Base-by-base conservation (phyloP, 2,797 vertebrate species). In the Poeciliopsis paucimaculata region DNA sequence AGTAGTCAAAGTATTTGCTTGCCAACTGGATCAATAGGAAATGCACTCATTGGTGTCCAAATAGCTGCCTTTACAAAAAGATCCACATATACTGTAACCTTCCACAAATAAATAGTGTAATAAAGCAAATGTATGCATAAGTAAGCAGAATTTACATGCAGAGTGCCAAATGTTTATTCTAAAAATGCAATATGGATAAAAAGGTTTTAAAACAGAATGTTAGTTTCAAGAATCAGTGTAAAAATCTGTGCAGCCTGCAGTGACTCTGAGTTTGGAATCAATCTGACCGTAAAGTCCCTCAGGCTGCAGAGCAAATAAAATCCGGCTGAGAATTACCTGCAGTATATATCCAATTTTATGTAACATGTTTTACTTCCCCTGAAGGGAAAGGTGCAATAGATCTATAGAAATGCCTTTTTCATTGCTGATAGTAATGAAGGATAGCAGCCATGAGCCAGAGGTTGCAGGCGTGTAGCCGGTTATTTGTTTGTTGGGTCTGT, bases 341-440 rank as follows among this genome's bases (percentile, higher is more conserved):
- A 55, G 64, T 51, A 47, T 51, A 26, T 28, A 70, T 71, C 76
- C 76, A 71, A 20, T 77, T 57, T 57, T 16, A 72, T 45, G 28
- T 28, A 55, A 72, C 49, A 46, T 28, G 41, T 46, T 72, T 78
- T 47, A 72, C 76, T 55, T 77, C 55, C 39, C 66, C 76, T 46
- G 68, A 60, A 72, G 57, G 68, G 46, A 57, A 10, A n/a, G 68
- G 68, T 72, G n/a, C 28, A 36, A 46, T 71, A 57, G 77, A 57
- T 70, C 36, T 26, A 23, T 72, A 72, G 23, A 78, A 72, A 72
- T 34, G 49, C 46, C 77, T 36, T 12, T 45, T 72, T 77, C n/a
- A 46, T 2, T 57, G 76, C 64, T 77, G 76, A 77, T 53, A 31
- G 20, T 77, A 31, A 71, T 77, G 64, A 77, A 55, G 28, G 51